These are phyloP conservation scores for Ibidorhyncha struthersii DNA, from an alignment of 2,113 vertebrate species.

Conservation along the genomic window DNA sequence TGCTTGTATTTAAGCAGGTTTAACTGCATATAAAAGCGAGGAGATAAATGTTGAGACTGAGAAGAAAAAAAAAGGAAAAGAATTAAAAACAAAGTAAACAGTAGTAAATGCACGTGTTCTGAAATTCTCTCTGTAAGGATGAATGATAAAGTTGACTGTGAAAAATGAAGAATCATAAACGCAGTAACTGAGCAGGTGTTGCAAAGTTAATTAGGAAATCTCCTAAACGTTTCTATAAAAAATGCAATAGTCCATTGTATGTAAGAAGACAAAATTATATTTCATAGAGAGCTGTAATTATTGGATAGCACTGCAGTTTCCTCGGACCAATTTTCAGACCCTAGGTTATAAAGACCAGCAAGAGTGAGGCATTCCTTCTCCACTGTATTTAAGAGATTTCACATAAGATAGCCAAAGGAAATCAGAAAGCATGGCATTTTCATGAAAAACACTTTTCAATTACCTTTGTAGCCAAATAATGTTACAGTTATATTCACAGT, in stretches of 20 bases:
- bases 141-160: background rate
- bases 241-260: background rate
- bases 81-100: background rate
- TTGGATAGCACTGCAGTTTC: background rate
- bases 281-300: background rate
- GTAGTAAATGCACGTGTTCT: background rate
- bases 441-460: background rate
- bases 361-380: background rate
- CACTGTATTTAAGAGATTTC: background rate
- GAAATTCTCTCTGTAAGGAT: background rate
- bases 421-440: background rate
- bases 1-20: background rate
- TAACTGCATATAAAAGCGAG: background rate
- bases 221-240: conserved; percentile 3
- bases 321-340: background rate
- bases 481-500: background rate
- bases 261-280: background rate
- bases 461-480: background rate
- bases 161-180: background rate
- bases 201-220: conserved; percentile 11
- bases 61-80: background rate
- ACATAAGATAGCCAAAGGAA: background rate
- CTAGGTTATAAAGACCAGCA: background rate
- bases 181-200: background rate
- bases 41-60: background rate